These are phyloP conservation scores for Parnassius apollo DNA, from an alignment of 2,888 invertebrate genomes.

Conservation along the genomic window DNA sequence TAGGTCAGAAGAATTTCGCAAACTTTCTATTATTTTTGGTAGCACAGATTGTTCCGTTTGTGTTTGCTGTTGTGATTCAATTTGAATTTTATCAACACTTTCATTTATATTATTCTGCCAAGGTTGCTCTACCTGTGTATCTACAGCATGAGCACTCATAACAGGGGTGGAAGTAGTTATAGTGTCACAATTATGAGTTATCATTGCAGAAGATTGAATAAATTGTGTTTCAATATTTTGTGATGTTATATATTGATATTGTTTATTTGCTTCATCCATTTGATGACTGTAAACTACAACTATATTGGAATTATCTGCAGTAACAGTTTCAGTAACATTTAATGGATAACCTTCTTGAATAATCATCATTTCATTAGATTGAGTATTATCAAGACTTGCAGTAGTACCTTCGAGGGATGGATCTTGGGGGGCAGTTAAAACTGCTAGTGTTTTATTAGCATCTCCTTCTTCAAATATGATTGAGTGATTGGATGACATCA, in stretches of 20 bases:
- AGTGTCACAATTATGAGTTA: slow-evolving; percentile 69
- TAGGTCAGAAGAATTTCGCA: slow-evolving; percentile 33
- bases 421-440: slow-evolving; percentile 56
- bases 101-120: slow-evolving; percentile 55
- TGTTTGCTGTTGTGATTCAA: slow-evolving; percentile 34
- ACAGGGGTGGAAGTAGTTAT: slow-evolving; percentile 70
- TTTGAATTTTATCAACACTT: slow-evolving; percentile 39
- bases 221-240: slow-evolving; percentile 62
- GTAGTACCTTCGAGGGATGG: slow-evolving; percentile 48
- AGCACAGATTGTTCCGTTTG: slow-evolving; percentile 5
- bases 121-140: slow-evolving; percentile 50
- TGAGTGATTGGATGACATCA: slow-evolving; percentile 68
- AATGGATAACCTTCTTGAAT: slow-evolving; percentile 81
- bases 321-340: slow-evolving; percentile 73
- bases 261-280: slow-evolving; percentile 78
- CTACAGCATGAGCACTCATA: slow-evolving; percentile 63
- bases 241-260: slow-evolving; percentile 72
- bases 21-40: slow-evolving; percentile 7
- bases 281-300: slow-evolving; percentile 84
- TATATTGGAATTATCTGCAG: slow-evolving; percentile 81
- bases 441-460: slow-evolving; percentile 62
- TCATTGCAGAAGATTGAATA: slow-evolving; percentile 64
- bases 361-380: slow-evolving; percentile 83
- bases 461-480: slow-evolving; percentile 68
- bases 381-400: slow-evolving; percentile 72